These are phyloP conservation scores for Casuarius casuarius DNA, from an alignment of 2,113 vertebrate genomes.

Conservation along the genomic window DNA sequence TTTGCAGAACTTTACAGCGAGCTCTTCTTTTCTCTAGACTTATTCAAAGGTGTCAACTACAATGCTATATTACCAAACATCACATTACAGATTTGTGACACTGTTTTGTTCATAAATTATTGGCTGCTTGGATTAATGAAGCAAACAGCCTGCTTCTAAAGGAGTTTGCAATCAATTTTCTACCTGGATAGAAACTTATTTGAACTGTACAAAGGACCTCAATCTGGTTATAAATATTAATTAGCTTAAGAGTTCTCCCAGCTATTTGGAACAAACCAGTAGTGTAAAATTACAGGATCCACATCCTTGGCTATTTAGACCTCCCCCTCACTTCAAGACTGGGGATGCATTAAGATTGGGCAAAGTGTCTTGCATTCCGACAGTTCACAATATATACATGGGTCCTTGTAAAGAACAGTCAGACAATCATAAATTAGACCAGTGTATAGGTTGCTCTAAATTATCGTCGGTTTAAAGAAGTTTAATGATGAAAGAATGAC, in stretches of 20 bases:
- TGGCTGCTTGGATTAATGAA: not conserved
- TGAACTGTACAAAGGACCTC: not conserved
- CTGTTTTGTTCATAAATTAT: not conserved
- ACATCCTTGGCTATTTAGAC: not conserved
- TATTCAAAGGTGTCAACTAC: not conserved
- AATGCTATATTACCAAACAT: not conserved
- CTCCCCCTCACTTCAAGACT: not conserved
- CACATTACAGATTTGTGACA: not conserved
- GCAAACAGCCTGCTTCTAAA: not conserved
- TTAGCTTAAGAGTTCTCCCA: not conserved
- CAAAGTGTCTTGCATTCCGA: not conserved
- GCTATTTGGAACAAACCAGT: not conserved
- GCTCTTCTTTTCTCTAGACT: not conserved
- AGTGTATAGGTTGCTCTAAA: constrained; percentile 29
- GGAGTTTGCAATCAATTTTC: not conserved
- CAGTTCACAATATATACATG: not conserved
- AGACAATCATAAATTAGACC: constrained; percentile 6
- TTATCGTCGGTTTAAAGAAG: constrained; percentile 9
- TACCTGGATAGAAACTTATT: not conserved
- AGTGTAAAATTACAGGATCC: not conserved
- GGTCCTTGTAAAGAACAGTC: not conserved
- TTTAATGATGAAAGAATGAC: constrained; percentile 46
- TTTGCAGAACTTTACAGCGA: not conserved
- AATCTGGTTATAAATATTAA: not conserved
- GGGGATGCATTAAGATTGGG: not conserved